These are phyloP conservation scores for Eupithecia centaureata DNA, from an alignment of 2,888 invertebrate species.

Conservation along the genomic window DNA sequence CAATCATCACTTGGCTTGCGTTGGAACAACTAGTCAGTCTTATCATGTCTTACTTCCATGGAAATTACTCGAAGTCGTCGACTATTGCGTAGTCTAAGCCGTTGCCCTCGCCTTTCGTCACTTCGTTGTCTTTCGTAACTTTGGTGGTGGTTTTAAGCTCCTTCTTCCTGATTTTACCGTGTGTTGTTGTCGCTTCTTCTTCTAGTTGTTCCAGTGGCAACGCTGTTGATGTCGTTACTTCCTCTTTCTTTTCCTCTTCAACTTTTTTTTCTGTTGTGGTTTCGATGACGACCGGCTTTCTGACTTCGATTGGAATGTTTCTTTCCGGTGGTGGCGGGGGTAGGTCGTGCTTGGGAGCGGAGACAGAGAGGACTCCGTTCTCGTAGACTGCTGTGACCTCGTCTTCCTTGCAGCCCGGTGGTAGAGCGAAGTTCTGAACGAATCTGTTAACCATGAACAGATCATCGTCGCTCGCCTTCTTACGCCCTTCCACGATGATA, in stretches of 20 bases:
- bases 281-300: constrained; percentile 48
- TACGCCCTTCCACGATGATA: constrained; percentile 72
- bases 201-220: constrained; percentile 64
- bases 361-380: constrained; percentile 65
- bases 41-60: constrained; percentile 47
- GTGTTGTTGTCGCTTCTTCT: constrained; percentile 67
- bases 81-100: constrained; percentile 67
- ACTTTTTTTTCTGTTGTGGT: constrained; percentile 50
- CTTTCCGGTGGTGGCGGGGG: constrained; percentile 74
- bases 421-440: constrained; percentile 71
- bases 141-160: constrained; percentile 71
- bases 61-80: constrained; percentile 62
- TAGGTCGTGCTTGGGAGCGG: constrained; percentile 71
- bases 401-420: constrained; percentile 69
- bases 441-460: constrained; percentile 73
- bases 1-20: constrained; percentile 30
- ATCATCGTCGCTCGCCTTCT: constrained; percentile 60
- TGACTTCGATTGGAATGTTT: constrained; percentile 71
- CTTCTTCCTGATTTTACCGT: constrained; percentile 79
- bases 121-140: constrained; percentile 73
- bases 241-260: constrained; percentile 37
- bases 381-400: constrained; percentile 73
- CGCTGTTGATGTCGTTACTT: constrained; percentile 20
- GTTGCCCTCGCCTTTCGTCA: constrained; percentile 70
- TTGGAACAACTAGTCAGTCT: constrained; percentile 67